Evolutionary conservation across 2,797 vertebrate species (phyloP), one percentile per base, ranked within the genome.

Genomic region (Ctenosaura bakeri): DNA sequence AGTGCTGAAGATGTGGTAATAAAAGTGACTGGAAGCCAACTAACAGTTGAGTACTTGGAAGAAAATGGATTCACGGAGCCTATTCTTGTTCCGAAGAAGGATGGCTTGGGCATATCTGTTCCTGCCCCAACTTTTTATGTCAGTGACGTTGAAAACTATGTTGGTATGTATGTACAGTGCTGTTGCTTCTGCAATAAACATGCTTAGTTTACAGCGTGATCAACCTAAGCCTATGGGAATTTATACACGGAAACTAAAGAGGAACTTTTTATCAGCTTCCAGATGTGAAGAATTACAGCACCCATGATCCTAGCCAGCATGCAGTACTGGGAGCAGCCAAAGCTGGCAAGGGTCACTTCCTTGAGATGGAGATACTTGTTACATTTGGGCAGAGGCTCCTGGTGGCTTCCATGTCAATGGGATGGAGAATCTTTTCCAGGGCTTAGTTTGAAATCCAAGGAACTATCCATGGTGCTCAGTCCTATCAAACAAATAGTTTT

Each of bases 61-160:
- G 98, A 99, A 95, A 98, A 98, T 0, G 98, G 98, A 93, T 99
- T 99, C 95, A 98, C 98, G 0, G 99, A 99, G 64, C 99, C 99
- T 35, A 98, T 99, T 96, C 97, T 99, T 0, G 97, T 98, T 38
- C 98, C 98, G 90, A 99, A 98, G 97, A 99, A 99, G 94, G 99
- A 99, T 0, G 99, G 99, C 0, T 95, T 99, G 95, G 98, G 98
- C 9, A 96, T 99, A 96, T 97, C 98, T 0, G 98, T 99, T 94
- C 99, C 99, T 0, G 98, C 99, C 0, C 98, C 99, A n/a, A 99
- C 99, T 13, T 99, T 99, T 97, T 99, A 99, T 12, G 98, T 99
- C 96, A 99, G 99, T 1, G 99, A 99, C 0, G 98, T 99, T 1
- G 99, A 99, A 96, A 99, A 99, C 96, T 98, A 99, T 0, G 99